Percentiles rank a stretch among this genome's conserved stretches.
Evolutionary conservation across 2,113 vertebrate species (phyloP).

Genomic region (Lepus americanus): DNA sequence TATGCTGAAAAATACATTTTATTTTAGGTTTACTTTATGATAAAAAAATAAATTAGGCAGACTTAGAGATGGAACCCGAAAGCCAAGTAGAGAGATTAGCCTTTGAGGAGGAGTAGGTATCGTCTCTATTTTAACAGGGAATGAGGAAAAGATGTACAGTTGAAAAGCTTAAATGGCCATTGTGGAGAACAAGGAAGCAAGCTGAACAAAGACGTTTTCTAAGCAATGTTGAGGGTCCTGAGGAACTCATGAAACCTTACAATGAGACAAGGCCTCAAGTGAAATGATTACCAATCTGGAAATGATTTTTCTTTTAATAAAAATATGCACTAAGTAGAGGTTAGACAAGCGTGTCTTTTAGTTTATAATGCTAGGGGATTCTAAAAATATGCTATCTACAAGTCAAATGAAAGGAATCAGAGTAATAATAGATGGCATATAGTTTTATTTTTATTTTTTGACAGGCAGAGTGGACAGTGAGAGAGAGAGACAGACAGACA

Average conservation of each 20-base stretch:
- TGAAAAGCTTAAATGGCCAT: not conserved
- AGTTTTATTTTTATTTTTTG: too few relatives aligned
- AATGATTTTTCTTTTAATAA: not conserved
- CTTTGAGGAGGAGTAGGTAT: not conserved
- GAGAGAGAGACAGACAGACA: too few relatives aligned
- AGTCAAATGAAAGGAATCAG: constrained; percentile 32
- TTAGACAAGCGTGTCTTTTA: not conserved
- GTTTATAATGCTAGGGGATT: constrained; percentile 52
- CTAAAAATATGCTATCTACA: constrained; percentile 37
- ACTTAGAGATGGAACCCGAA: not conserved
- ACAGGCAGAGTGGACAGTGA: too few relatives aligned
- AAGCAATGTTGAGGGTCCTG: not conserved
- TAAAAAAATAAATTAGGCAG: not conserved
- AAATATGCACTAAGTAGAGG: not conserved
- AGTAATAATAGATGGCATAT: not conserved
- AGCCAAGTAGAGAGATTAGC: not conserved
- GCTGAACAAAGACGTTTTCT: not conserved
- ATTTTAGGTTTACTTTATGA: constrained; percentile 20
- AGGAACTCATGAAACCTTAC: not conserved
- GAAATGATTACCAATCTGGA: constrained; percentile 20
- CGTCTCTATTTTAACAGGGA: not conserved
- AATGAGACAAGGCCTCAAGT: not conserved
- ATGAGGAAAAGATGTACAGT: not conserved
- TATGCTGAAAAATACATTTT: not conserved
- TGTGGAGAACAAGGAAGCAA: not conserved